Percentiles rank a stretch among this genome's conserved stretches.
phyloP scores from a whole-genome alignment of 1,140 invertebrate species.

The Hyles vespertilio region DNA sequence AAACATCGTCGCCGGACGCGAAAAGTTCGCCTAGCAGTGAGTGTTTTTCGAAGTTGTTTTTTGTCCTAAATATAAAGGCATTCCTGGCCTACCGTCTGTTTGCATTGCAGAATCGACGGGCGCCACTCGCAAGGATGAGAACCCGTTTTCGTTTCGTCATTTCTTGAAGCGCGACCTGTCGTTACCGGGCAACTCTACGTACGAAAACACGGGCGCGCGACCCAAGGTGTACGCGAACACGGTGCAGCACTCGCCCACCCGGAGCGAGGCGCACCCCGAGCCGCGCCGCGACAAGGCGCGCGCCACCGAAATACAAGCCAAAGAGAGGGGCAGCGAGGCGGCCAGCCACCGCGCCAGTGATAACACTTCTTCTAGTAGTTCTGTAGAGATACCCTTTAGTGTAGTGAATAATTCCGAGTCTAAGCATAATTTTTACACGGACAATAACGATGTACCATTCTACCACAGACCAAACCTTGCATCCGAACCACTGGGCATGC shows the following conservation, averaged over 20 bases:
- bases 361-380: conserved; percentile 64
- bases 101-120: conserved; percentile 68
- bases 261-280: conserved; percentile 52
- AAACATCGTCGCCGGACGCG: conserved; percentile 41
- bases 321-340: conserved; percentile 55
- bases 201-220: conserved; percentile 70
- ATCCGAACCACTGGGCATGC: conserved; percentile 67
- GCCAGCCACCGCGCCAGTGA: conserved; percentile 50
- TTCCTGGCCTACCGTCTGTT: conserved; percentile 36
- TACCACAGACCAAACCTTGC: conserved; percentile 63
- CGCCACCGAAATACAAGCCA: conserved; percentile 55
- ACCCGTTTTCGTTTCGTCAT: conserved; percentile 88
- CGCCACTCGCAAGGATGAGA: conserved; percentile 79
- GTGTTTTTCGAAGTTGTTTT: conserved; percentile 67
- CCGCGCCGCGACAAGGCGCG: conserved; percentile 50
- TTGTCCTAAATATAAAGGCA: conserved; percentile 62
- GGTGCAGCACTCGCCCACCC: conserved; percentile 65
- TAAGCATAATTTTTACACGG: conserved; percentile 62
- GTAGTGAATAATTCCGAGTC: conserved; percentile 62
- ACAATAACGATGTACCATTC: conserved; percentile 53
- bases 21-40: conserved; percentile 64
- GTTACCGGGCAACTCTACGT: conserved; percentile 66
- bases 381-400: conserved; percentile 68
- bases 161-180: conserved; percentile 80
- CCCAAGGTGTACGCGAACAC: conserved; percentile 70